Conservation (phyloP, 2,113 vertebrate species). For the Acrocephalus arundinaceus region DNA sequence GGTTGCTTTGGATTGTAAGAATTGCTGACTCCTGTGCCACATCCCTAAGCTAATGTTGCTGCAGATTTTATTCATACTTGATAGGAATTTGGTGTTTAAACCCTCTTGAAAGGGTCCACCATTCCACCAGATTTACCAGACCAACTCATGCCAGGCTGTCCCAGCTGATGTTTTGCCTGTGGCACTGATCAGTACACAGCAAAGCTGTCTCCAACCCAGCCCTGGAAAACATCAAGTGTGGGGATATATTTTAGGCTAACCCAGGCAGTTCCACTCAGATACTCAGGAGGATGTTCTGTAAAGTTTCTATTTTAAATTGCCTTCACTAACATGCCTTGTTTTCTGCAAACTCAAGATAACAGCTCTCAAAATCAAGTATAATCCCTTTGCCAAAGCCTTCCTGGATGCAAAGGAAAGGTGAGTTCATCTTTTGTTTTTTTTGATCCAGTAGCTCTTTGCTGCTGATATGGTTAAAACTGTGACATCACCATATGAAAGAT, state of each 20-base stretch:
- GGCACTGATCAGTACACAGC: not conserved
- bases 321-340: conserved; percentile 50
- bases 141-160: not conserved
- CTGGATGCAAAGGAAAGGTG: conserved; percentile 96
- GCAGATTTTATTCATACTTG: not conserved
- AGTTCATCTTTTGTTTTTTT: not conserved
- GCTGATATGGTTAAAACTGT: not conserved
- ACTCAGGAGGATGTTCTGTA: not conserved
- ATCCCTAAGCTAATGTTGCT: not conserved
- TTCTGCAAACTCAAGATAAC: conserved; percentile 86
- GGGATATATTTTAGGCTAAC: not conserved
- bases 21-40: not conserved
- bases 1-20: not conserved
- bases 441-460: not conserved
- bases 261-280: not conserved
- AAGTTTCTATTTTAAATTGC: not conserved
- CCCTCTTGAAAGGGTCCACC: not conserved
- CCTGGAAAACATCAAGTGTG: not conserved
- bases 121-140: not conserved
- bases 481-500: not conserved
- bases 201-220: not conserved
- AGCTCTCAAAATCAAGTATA: conserved; percentile 98
- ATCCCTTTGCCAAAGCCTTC: conserved; percentile 98
- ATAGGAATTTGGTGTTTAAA: not conserved
- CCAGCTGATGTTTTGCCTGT: not conserved